phyloP scores from a whole-genome alignment of 92 coral and sea anemone species.

The Paramuricea clavata region DNA sequence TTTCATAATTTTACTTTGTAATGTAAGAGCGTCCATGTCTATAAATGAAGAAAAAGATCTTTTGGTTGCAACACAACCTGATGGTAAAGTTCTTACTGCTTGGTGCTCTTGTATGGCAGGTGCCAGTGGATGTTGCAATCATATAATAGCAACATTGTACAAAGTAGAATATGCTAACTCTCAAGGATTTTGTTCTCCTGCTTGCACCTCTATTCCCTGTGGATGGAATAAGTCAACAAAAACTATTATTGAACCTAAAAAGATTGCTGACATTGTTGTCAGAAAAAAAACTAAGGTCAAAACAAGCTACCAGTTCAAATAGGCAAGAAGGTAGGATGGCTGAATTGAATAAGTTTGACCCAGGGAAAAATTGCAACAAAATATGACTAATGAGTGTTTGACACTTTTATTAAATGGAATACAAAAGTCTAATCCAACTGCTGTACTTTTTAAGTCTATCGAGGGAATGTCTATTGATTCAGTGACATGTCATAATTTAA shows the following conservation, averaged over 20 bases:
- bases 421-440: constrained; percentile 7
- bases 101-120: too few species aligned
- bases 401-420: neutral
- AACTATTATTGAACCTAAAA: too few species aligned
- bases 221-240: too few species aligned
- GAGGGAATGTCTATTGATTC: neutral
- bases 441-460: constrained; percentile 28
- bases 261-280: constrained; percentile 8
- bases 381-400: neutral
- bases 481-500: neutral
- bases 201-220: too few species aligned
- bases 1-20: constrained; percentile 3
- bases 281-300: neutral
- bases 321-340: constrained; percentile 5
- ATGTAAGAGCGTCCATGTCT: constrained; percentile 25
- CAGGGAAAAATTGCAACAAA: constrained; percentile 10
- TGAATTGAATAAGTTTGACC: constrained; percentile 36
- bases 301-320: neutral
- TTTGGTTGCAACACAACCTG: too few species aligned
- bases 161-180: too few species aligned
- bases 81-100: too few species aligned
- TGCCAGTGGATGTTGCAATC: too few species aligned
- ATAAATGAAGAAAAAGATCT: too few species aligned
- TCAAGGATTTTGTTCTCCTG: too few species aligned
- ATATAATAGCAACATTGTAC: too few species aligned